Base-by-base conservation (phyloP, 2,113 vertebrate species). In the Heterotilapia buettikoferi region DNA sequence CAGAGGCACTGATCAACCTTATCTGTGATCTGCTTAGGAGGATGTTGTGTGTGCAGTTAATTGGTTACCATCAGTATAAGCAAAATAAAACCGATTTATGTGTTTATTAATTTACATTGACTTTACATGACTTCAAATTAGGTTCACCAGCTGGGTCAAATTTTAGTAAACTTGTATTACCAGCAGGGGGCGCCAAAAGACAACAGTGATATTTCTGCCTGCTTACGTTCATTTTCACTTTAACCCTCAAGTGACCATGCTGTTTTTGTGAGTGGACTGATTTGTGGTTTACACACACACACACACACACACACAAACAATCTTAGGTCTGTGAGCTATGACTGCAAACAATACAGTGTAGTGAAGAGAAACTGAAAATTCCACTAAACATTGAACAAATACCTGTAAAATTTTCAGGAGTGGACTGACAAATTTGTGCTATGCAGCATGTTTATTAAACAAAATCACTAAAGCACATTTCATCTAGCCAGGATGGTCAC, bases 131-230 rank as follows among this genome's bases (percentile, higher is more conserved):
- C n/a, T 57, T 40, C 40, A 6, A 47, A 24, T 66, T 38, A 19
- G 9, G 16, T 18, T 47, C 9, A 31, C 40, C 21, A 29, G 43
- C 43, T 18, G 16, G 71, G 21, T 73, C 9, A 16, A 10, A 16
- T 76, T 57, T 21, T 2, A 45, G 29, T 82, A 45, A 8, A 2
- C 21, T 14, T 3, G 0, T 50, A 38, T 38, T 3, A 59, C 84
- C 92, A 88, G 83, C 76, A 92, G 93, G 61, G 43, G 90, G 66
- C 14, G 80, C 87, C 54, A 84, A 47, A 11, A 24, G 7, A 63
- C 80, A 21, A 53, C 52, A 84, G 7, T 71, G 1, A 73, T 5
- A 88, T n/a, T 18, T 29, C 9, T 38, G n/a, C 3, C 53, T 26
- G 24, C 6, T 5, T 18, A 47, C 61, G 61, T 36, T 36, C 31